Evolutionary conservation across 2,888 invertebrate species (phyloP).

Genomic region (Coenonympha glycerion): DNA sequence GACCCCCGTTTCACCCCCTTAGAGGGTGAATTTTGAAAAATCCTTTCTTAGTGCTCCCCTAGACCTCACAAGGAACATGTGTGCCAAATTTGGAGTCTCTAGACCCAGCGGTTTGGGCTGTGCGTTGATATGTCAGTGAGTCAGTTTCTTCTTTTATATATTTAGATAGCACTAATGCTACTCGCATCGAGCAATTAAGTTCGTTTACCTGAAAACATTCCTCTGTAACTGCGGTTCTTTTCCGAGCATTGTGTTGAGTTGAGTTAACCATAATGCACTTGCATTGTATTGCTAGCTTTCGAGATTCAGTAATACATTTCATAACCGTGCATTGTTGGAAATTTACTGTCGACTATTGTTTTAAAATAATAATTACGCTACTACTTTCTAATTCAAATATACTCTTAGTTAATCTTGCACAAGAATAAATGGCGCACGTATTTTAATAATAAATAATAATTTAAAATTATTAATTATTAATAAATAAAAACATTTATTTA

Average conservation of each 20-base stretch:
- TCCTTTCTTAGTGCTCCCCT: too few species aligned
- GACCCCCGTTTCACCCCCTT: too few species aligned
- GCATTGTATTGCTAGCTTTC: constrained; percentile 37
- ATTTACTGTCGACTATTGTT: constrained; percentile 5
- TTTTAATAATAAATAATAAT: neutral
- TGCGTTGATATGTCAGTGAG: too few species aligned
- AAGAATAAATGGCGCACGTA: neutral
- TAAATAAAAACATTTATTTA: too few species aligned
- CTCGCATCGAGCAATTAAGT: neutral
- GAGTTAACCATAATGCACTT: constrained; percentile 32
- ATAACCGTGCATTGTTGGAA: constrained; percentile 35
- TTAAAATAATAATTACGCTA: neutral
- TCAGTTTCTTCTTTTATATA: too few species aligned
- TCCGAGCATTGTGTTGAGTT: constrained; percentile 50
- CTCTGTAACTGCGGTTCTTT: constrained; percentile 10
- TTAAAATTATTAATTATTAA: too few species aligned
- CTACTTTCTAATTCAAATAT: neutral
- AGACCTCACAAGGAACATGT: too few species aligned
- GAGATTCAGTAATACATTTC: constrained; percentile 36
- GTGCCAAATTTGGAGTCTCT: too few species aligned
- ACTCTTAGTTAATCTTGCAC: neutral
- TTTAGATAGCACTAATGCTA: neutral
- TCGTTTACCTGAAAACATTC: neutral
- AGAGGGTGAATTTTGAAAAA: too few species aligned
- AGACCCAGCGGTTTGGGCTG: too few species aligned